Base-by-base conservation (phyloP, 2,797 vertebrate genomes). In the Coracias cyanogaster region DNA sequence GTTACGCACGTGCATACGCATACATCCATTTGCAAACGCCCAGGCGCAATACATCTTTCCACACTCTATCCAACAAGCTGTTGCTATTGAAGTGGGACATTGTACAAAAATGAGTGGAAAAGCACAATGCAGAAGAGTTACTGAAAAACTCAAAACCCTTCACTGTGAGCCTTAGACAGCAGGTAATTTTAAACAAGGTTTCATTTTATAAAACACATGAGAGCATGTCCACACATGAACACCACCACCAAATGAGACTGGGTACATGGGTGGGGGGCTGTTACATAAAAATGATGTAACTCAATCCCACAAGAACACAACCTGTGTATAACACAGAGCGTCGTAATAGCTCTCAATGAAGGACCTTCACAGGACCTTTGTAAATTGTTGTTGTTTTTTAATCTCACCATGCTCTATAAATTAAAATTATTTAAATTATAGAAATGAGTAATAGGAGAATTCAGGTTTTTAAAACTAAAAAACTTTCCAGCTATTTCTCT, bases 361-460 rank as follows among this genome's bases (percentile, higher is more conserved):
- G 15, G 73, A 67, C 37, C 37, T 37, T 37, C 37, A 37, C 37
- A 37, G 14, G 22, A 48, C 43, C 58, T 85, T 88, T 26, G 1
- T 2, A 22, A 82, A 22, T 24, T 77, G 29, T 20, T 55, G 19
- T 95, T 80, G 45, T n/a, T 57, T 55, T 33, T 16, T 69, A 93
- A 93, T 85, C 72, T 85, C 72, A 76, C 37, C 37, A 61, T 52
- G 43, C 31, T 81, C 78, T 46, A 62, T 21, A 54, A 95, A 95
- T 87, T 64, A 77, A 94, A 96, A 92, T 67, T 10, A 90, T 88
- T 74, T 73, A 86, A 94, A 77, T 60, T 79, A 90, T 66, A 78
- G 82, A 88, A 89, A 97, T 62, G n/a, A 97, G 74, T 88, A 96
- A 94, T 70, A 90, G 82, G 86, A 92, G 61, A 96, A 96, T 93